These are phyloP conservation scores for Lipophrys pholis DNA, from an alignment of 2,113 vertebrate genomes.

Conservation along the genomic window DNA sequence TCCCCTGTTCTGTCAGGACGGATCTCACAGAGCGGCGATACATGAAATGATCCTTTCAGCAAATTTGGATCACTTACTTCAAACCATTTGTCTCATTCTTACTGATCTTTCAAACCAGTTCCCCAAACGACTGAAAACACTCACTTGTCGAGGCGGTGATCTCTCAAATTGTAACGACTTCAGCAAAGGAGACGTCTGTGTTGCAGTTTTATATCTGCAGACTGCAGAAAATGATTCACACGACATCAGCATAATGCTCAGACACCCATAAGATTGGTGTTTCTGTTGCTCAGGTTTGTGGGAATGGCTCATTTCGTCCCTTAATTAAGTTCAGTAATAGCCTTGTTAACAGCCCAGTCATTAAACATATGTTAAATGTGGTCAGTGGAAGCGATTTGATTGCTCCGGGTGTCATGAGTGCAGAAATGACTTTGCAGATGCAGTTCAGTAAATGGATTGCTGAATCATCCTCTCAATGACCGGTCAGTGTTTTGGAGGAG, in stretches of 20 bases:
- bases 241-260: constrained; percentile 42
- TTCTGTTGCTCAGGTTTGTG: constrained; percentile 29
- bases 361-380: constrained; percentile 36
- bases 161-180: constrained; percentile 7
- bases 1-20: constrained; percentile 31
- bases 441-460: not conserved
- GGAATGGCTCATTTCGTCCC: constrained; percentile 55
- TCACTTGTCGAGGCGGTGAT: not conserved
- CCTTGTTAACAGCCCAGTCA: constrained; percentile 30
- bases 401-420: not conserved
- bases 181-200: not conserved
- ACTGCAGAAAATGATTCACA: constrained; percentile 38
- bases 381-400: not conserved
- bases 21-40: constrained; percentile 4
- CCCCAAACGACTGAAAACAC: not conserved
- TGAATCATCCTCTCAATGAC: constrained; percentile 6
- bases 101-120: not conserved
- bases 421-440: constrained; percentile 36
- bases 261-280: constrained; percentile 20
- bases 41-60: constrained; percentile 11
- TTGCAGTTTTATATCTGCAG: constrained; percentile 9
- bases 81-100: not conserved
- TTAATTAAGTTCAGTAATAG: constrained; percentile 58
- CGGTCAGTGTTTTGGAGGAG: not conserved
- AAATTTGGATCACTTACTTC: not conserved